Percentiles rank a stretch among this genome's conserved stretches.
phyloP scores from a whole-genome alignment of 2,888 invertebrate genomes.

The Drosophila koepferae region DNA sequence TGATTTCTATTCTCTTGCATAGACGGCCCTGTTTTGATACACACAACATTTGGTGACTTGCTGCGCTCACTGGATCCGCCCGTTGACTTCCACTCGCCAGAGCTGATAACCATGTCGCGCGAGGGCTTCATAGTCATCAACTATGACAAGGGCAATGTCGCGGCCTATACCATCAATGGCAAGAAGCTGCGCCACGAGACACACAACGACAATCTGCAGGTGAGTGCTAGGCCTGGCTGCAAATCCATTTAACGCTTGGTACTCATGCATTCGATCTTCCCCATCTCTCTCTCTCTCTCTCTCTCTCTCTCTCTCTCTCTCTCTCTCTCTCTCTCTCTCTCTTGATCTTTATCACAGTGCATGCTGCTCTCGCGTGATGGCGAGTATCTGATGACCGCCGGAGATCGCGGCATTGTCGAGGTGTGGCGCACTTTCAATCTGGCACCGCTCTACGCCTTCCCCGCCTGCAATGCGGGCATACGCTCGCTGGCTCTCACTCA shows the following conservation, averaged over 20 bases:
- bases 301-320: background rate
- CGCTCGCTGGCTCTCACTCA: conserved; percentile 97
- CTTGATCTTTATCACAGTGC: conserved; percentile 87
- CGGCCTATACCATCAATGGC: conserved; percentile 97
- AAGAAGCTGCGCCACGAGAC: conserved; percentile 94
- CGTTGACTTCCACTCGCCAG: conserved; percentile 90
- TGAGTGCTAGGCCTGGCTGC: conserved; percentile 81
- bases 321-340: background rate
- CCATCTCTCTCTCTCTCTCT: too few species aligned
- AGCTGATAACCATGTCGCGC: conserved; percentile 96
- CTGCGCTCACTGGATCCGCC: conserved; percentile 95
- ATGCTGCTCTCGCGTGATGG: conserved; percentile 98
- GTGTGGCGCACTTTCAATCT: conserved; percentile 99
- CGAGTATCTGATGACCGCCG: conserved; percentile 99
- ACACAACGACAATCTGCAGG: conserved; percentile 98
- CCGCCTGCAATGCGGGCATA: conserved; percentile 97
- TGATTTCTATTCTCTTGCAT: background rate
- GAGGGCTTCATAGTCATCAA: conserved; percentile 98
- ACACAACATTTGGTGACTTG: conserved; percentile 98
- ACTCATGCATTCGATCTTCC: background rate
- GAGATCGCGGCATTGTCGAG: conserved; percentile 98
- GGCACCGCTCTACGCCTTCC: conserved; percentile 98
- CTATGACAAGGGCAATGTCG: conserved; percentile 96
- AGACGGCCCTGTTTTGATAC: conserved; percentile 98
- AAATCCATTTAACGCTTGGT: background rate